Evolutionary conservation across 2,113 vertebrate genomes (phyloP).

Genomic region (Antechinus stuartii): DNA sequence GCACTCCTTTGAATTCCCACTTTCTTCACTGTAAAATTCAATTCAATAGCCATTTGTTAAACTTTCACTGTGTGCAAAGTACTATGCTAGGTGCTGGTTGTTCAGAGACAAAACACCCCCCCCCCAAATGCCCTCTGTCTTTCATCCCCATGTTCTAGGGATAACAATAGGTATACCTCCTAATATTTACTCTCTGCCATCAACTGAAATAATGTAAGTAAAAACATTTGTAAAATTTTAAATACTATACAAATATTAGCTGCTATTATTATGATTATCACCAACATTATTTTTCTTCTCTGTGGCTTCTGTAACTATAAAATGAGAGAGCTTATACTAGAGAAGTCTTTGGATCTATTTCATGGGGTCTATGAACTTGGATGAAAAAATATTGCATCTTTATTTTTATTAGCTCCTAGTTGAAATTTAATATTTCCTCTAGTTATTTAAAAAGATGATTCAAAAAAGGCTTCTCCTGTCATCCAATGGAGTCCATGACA

Average conservation of each 20-base stretch:
- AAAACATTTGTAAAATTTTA: not conserved
- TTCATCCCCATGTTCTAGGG: not conserved
- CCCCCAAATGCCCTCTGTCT: not conserved
- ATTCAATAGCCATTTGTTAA: not conserved
- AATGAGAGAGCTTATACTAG: not conserved
- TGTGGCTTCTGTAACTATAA: not conserved
- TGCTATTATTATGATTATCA: not conserved
- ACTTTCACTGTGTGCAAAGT: not conserved
- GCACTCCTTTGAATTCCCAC: not conserved
- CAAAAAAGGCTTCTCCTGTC: not conserved
- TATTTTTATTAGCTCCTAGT: not conserved
- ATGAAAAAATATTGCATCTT: not conserved
- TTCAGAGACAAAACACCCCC: not conserved
- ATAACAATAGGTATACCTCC: not conserved
- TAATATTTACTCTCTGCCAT: not conserved
- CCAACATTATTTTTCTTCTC: not conserved
- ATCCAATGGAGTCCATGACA: not conserved
- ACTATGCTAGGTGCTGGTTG: not conserved
- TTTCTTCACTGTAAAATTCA: not conserved
- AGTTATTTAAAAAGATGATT: not conserved
- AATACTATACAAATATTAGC: not conserved
- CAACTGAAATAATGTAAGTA: not conserved
- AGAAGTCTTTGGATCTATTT: not conserved
- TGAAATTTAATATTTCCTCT: not conserved
- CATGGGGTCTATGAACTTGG: not conserved